Evolutionary conservation across 2,113 vertebrate species (phyloP), one percentile per base, ranked within the genome.

Genomic region (Tychaedon coryphoeus): DNA sequence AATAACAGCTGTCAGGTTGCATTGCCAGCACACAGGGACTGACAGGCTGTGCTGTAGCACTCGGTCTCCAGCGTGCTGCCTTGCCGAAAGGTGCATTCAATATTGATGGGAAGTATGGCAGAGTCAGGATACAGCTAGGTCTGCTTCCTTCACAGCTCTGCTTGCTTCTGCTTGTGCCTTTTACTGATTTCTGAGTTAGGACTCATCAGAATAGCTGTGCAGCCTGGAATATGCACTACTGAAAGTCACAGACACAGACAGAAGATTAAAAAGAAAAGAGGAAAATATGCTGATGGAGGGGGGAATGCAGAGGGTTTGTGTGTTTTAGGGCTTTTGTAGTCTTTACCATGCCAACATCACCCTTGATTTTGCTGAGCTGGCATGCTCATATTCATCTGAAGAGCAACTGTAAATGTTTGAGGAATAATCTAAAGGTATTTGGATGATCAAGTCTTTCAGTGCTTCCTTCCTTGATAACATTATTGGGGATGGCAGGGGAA

Each of bases 1-100:
- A 95, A 97, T 95, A 93, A 86, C 93, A 95, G 73, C 96, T 97
- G 97, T 96, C 93, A 71, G 92, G 88, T 69, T 95, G 84, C 58
- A 86, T 92, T 76, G 92, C 50, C 76, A 60, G 85, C 7, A 24
- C 42, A 8, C 85, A 69, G 89, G 67, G 87, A 66, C 92, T 91
- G 94, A 48, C 88, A 61, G 95, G 29, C 79, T 94, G 89, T 4
- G 47, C 24, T 88, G 72, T 24, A 91, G 25, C 56, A 6, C 50
- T 86, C 5, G 69, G 58, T 88, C 88, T 93, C 92, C 88, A 65
- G 93, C 3, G 40, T 28, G 45, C 47, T 56, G 86, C 45, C 62
- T 90, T 31, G 83, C 88, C 28, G 3, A 90, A 96, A 93, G 75
- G 77, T 34, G 70, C 89, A 91, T 97, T 73, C 84, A 97, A 80